Evolutionary conservation across 2,888 invertebrate species (phyloP), one percentile per base, ranked within the genome.

Genomic region (Andrena haemorrhoa): DNA sequence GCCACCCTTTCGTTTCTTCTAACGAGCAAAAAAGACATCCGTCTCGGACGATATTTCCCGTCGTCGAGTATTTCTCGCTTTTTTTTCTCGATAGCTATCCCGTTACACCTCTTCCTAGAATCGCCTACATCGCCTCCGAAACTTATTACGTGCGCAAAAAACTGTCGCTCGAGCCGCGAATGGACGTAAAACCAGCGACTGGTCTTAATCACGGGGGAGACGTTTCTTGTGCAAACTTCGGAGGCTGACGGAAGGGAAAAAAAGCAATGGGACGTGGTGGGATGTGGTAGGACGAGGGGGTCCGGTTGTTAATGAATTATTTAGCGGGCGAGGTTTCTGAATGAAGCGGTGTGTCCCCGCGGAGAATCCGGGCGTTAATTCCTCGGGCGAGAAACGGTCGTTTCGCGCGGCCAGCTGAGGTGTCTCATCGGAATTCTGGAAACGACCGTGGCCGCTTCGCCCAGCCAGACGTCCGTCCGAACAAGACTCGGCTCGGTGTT

Each of bases 341-440:
- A 75, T 66, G 80, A 75, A 71, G 23, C 69, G 58, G 41, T 47
- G 63, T 23, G 77, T 70, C 49, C 56, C 61, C 60, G 60, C 51
- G 31, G 49, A 16, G 68, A 31, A 61, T 49, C 64, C 56, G 58
- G 66, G 79, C 65, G 81, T 74, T 78, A 80, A 70, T 72, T 73
- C 53, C 70, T 8, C 31, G 63, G 64, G 60, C 74, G 79, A 75
- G 83, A 61, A 66, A 56, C 60, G 70, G 69, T 4, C 73, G 83
- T 73, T 69, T 81, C 72, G 64, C 75, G 68, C 35, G 64, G 65
- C 65, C 88, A 81, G 87, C 84, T 87, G 88, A 88, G 88, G 81
- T 88, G 88, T 88, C 89, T 78, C 87, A 87, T 88, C 87, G 88
- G 88, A 88, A 88, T 88, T 88, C 87, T 88, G 88, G 87, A 88